Conservation (phyloP, 1,140 invertebrate genomes). For the Cherax destructor region DNA sequence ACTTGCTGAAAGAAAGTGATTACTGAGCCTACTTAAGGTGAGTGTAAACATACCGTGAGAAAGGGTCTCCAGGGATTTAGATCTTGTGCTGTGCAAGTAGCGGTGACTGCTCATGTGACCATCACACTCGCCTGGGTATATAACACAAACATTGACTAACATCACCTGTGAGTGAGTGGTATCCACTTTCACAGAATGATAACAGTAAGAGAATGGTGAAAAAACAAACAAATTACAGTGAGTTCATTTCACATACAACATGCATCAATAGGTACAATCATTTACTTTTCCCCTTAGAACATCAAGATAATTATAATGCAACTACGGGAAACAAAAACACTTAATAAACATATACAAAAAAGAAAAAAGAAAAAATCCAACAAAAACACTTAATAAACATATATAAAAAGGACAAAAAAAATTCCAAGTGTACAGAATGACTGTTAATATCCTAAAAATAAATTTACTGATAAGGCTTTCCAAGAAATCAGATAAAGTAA, state of each 20-base stretch:
- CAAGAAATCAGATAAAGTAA: too few species aligned
- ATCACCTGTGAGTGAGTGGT: not conserved
- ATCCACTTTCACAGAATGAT: not conserved
- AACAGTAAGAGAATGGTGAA: not conserved
- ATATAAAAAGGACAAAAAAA: too few species aligned
- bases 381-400: not conserved
- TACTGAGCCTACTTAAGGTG: not conserved
- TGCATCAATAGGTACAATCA: not conserved
- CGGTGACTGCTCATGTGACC: constrained; percentile 29
- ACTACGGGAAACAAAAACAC: not conserved
- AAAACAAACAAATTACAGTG: not conserved
- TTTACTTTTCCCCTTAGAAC: not conserved
- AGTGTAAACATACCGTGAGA: constrained; percentile 49
- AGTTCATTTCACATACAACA: not conserved
- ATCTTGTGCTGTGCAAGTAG: constrained; percentile 47
- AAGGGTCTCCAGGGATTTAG: constrained; percentile 61
- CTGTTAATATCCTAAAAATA: too few species aligned
- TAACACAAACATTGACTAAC: constrained; percentile 20
- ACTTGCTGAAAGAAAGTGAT: too few species aligned
- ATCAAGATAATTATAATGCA: not conserved
- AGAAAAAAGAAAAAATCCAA: too few species aligned
- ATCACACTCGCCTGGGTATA: constrained; percentile 53
- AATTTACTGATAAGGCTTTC: too few species aligned
- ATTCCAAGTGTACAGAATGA: too few species aligned
- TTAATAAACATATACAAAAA: not conserved